Evolutionary conservation across 1,140 invertebrate species (phyloP), one percentile per base, ranked within the genome.

Genomic region (Aporrectodea caliginosa): DNA sequence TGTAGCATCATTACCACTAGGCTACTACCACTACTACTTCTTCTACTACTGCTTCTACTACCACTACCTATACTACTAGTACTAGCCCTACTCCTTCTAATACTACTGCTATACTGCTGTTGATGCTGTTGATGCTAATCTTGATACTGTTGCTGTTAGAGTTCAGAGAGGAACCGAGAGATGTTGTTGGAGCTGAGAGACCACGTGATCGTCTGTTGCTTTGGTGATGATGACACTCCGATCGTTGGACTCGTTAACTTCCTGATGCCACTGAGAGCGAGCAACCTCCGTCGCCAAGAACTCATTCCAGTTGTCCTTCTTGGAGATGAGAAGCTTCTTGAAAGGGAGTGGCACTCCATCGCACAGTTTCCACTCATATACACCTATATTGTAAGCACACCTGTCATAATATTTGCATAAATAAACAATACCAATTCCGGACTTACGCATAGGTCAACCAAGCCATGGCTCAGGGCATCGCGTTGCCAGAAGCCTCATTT

Each of bases 351-450:
- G 97, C 98, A 97, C 89, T 98, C 97, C 93, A 91, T 99, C 85
- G 95, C 97, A 89, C 98, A 98, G 92, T 91, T 99, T 86, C 97
- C 97, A 27, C 98, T 98, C 91, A 98, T 99, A 86, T 98, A 96
- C 85, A 95, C 98, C 85, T 91, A 98, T 82, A 98, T 98, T 91
- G 96, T 95, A 89, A 92, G 92, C 90, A 34, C 32, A 75, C 43
- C 27, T n/a, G 30, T 27, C 33, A 22, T 29, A 0, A n/a, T 70
- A 72, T 34, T 1, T 71, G 35, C 35, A 16, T 16, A 32, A 58
- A 80, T 71, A 0, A 79, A 79, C 77, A 43, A 75, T n/a, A n/a
- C n/a, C n/a, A n/a, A n/a, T n/a, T n/a, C n/a, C n/a, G n/a, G n/a
- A n/a, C n/a, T n/a, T n/a, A n/a, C n/a, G n/a, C n/a, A n/a, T n/a